These are phyloP conservation scores for Steinernema khuongi DNA, from an alignment of 1,140 invertebrate genomes.

Conservation along the genomic window DNA sequence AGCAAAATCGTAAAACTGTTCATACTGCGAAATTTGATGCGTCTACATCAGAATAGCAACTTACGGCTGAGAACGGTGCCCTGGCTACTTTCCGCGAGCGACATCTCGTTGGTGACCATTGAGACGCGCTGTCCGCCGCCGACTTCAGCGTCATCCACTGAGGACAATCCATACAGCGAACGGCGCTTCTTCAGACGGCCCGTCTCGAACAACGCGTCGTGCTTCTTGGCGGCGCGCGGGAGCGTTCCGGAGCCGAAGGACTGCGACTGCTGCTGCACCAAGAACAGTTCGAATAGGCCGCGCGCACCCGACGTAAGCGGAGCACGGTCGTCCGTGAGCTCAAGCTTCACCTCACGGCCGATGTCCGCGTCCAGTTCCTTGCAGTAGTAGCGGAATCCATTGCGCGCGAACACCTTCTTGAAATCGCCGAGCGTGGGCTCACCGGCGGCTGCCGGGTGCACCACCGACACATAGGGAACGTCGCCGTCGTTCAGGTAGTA, in stretches of 20 bases:
- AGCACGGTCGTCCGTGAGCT: slow-evolving; percentile 33
- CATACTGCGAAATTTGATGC: neutral
- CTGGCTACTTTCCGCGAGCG: slow-evolving; percentile 11
- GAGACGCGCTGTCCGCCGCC: slow-evolving; percentile 47
- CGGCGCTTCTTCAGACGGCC: slow-evolving; percentile 19
- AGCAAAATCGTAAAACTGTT: slow-evolving; percentile 33
- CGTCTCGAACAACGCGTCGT: neutral
- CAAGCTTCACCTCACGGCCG: slow-evolving; percentile 46
- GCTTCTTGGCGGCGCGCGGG: slow-evolving; percentile 29
- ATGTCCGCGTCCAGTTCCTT: slow-evolving; percentile 35
- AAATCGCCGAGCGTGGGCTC: slow-evolving; percentile 31
- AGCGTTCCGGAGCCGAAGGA: slow-evolving; percentile 17
- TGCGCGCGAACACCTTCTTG: slow-evolving; percentile 25
- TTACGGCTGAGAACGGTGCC: neutral
- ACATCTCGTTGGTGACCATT: slow-evolving; percentile 43
- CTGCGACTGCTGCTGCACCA: slow-evolving; percentile 30
- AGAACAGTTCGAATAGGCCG: slow-evolving; percentile 40
- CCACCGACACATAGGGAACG: slow-evolving; percentile 25
- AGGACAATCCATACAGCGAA: slow-evolving; percentile 30
- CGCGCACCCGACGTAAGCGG: slow-evolving; percentile 26
- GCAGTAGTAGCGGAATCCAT: slow-evolving; percentile 31
- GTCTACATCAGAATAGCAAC: neutral
- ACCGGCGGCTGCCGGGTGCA: slow-evolving; percentile 11
- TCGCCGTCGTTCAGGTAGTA: slow-evolving; percentile 36
- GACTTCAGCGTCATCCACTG: slow-evolving; percentile 40